Evolutionary conservation across 2,797 vertebrate species (phyloP), one percentile per base, ranked within the genome.

Genomic region (Anguilla pacifica): DNA sequence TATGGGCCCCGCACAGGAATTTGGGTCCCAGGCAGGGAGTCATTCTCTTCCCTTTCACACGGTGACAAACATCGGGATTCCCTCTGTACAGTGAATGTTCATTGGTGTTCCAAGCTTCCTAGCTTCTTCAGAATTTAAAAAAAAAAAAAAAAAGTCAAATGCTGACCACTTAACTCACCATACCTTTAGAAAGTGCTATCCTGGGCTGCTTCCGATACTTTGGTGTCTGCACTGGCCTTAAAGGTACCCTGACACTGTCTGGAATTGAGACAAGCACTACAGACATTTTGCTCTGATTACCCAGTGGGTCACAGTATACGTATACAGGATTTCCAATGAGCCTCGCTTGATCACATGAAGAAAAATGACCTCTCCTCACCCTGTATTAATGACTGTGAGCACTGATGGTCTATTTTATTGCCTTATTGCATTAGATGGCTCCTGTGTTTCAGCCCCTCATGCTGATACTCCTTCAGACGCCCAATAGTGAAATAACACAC

Each of bases 351-450:
- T 87, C 9, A 43, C 43, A 7, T 49, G 77, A 81, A 46, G 46
- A 25, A 49, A 49, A 51, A 51, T 51, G 49, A 51, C 43, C 43
- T n/a, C 25, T 81, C 43, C 0, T 81, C 46, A 6, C 39, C 74
- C 74, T 77, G 17, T 39, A 55, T 74, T 64, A 53, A 87, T 67
- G 82, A 51, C 83, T 84, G 84, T 88, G 90, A 89, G 91, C 90
- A 91, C 85, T 88, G 89, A 92, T 90, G 89, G 92, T 91, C 88
- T 92, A 89, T 91, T 85, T 92, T 92, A 94, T 93, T 93, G 91
- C 93, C 91, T 95, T 92, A 94, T 93, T 94, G 92, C 92, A 94
- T 94, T 94, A 94, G 92, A 93, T 92, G 90, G 90, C 91, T 93
- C 92, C 89, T 93, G 91, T 90, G 91, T 90, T 94, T 91, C 90